phyloP scores from a whole-genome alignment of 2,888 invertebrate species.

The Spilosoma lubricipeda region DNA sequence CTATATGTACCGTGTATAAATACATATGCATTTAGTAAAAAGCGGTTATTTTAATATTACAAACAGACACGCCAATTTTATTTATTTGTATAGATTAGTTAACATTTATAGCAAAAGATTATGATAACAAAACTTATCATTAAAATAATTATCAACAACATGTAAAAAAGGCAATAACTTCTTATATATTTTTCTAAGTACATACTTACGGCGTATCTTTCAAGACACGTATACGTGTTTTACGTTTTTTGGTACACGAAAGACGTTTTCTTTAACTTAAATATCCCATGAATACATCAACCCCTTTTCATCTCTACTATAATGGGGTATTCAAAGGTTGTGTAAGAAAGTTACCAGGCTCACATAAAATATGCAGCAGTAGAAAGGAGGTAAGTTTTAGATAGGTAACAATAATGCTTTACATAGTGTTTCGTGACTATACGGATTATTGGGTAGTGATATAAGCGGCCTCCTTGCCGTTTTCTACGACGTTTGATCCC shows the following conservation, averaged over 20 bases:
- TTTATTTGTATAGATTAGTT: no score
- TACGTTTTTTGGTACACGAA: constrained; percentile 33
- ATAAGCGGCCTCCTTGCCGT: no score
- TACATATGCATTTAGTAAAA: no score
- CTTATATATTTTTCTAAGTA: neutral
- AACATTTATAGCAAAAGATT: neutral
- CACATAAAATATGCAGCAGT: constrained; percentile 67
- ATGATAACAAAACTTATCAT: neutral
- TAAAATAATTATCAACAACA: neutral
- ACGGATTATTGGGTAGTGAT: neutral
- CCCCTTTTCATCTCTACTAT: constrained; percentile 52
- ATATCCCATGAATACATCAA: constrained; percentile 62
- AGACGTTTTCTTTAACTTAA: constrained; percentile 52
- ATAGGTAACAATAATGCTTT: constrained; percentile 17
- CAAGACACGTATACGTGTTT: constrained; percentile 11
- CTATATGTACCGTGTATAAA: no score
- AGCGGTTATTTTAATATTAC: no score
- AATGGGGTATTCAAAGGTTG: constrained; percentile 63
- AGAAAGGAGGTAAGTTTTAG: constrained; percentile 44
- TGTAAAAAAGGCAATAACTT: neutral
- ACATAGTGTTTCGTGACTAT: neutral
- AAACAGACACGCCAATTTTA: no score
- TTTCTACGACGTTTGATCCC: no score
- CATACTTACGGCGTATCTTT: neutral
- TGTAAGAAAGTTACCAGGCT: constrained; percentile 59